Evolutionary conservation across 2,888 invertebrate genomes (phyloP).

Genomic region (Plemyria rubiginata): DNA sequence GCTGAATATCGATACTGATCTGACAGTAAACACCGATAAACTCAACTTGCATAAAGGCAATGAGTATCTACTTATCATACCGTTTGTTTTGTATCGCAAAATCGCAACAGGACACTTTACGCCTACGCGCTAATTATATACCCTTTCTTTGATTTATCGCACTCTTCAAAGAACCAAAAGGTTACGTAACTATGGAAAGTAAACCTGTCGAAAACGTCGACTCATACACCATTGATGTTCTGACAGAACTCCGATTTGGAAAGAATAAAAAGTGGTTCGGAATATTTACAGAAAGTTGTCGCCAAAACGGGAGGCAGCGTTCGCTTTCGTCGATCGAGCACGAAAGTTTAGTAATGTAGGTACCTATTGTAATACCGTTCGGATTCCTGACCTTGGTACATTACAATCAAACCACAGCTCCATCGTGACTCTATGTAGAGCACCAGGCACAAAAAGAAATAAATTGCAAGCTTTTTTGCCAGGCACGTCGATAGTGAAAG

Average conservation of each 20-base stretch:
- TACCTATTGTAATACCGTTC: constrained; percentile 69
- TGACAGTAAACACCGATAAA: constrained; percentile 38
- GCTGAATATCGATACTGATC: constrained; percentile 39
- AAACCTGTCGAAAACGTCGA: constrained; percentile 62
- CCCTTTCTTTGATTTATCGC: constrained; percentile 66
- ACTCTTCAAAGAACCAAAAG: constrained; percentile 53
- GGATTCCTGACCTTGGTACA: constrained; percentile 76
- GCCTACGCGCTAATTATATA: constrained; percentile 68
- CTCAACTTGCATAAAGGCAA: constrained; percentile 35
- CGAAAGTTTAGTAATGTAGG: constrained; percentile 66
- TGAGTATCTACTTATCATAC: constrained; percentile 32
- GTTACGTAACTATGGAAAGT: constrained; percentile 77
- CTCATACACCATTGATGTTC: constrained; percentile 71
- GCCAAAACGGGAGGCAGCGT: constrained; percentile 71
- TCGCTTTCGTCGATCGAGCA: constrained; percentile 78
- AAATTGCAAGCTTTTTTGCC: constrained; percentile 67
- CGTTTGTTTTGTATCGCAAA: constrained; percentile 32
- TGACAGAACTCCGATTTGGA: constrained; percentile 74
- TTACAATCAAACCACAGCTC: constrained; percentile 57
- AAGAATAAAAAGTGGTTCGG: constrained; percentile 78
- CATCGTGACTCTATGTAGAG: constrained; percentile 69
- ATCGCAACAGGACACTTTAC: constrained; percentile 49
- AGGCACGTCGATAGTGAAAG: constrained; percentile 75
- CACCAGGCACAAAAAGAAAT: constrained; percentile 64
- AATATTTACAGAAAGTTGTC: constrained; percentile 77